Percentiles rank a stretch among this genome's conserved stretches.
phyloP scores from a whole-genome alignment of 2,113 vertebrate genomes.

The Taxidea taxus region DNA sequence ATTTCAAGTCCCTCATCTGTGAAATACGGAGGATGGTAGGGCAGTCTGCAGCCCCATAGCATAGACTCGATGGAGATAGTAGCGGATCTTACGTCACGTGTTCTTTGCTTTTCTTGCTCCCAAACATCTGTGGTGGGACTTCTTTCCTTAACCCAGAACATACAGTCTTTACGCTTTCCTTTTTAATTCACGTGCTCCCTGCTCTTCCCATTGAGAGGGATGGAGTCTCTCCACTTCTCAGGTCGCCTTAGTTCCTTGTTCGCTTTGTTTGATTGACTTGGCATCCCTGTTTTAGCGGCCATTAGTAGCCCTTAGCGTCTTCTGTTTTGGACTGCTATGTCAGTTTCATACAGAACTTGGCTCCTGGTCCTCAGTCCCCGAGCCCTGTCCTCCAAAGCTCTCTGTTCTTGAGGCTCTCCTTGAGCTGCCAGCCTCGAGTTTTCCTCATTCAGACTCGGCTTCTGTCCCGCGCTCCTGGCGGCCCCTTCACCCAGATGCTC shows the following conservation, averaged over 20 bases:
- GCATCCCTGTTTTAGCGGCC: not conserved
- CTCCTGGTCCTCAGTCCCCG: not conserved
- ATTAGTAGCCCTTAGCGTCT: not conserved
- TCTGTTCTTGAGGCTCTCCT: not conserved
- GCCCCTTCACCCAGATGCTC: not conserved
- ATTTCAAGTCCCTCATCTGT: not conserved
- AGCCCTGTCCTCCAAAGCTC: not conserved
- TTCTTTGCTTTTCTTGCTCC: not conserved
- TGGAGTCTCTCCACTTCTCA: not conserved
- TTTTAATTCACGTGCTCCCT: not conserved
- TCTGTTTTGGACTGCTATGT: not conserved
- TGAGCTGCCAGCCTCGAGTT: not conserved
- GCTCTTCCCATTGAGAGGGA: not conserved
- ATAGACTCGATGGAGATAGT: accelerated
- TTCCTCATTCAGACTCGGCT: not conserved
- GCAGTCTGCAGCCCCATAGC: accelerated
- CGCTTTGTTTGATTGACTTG: not conserved
- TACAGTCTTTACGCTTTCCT: not conserved
- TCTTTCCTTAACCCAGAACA: not conserved
- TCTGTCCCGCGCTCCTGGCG: not conserved
- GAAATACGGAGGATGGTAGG: no score
- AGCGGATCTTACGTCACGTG: not conserved
- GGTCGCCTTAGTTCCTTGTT: not conserved
- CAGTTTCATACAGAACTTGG: not conserved
- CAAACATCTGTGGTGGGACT: not conserved